Evolutionary conservation across 2,113 vertebrate genomes (phyloP).

Genomic region (Alouatta palliata): DNA sequence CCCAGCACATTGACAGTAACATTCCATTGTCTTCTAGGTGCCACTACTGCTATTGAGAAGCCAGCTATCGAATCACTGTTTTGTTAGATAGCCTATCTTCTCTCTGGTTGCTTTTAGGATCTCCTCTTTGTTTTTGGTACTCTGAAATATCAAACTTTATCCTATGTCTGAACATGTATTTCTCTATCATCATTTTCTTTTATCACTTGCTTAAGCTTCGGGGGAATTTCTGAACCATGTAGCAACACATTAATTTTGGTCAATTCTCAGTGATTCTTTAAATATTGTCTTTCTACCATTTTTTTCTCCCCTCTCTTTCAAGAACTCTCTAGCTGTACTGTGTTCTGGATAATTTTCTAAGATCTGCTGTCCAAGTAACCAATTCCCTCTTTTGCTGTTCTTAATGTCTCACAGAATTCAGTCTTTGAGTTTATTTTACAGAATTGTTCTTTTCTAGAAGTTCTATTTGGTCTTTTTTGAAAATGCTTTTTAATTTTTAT

Average conservation of each 20-base stretch:
- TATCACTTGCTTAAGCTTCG: background rate
- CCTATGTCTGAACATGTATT: background rate
- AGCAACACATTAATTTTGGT: background rate
- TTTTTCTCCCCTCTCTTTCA: constrained; percentile 3
- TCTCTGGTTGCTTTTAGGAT: background rate
- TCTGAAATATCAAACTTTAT: constrained; percentile 20
- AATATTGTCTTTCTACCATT: background rate
- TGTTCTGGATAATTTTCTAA: constrained; percentile 9
- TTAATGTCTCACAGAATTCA: background rate
- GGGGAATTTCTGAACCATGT: background rate
- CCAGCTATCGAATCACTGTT: background rate
- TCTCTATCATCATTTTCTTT: constrained; percentile 21
- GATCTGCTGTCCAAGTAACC: background rate
- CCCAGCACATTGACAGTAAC: background rate
- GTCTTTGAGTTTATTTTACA: background rate
- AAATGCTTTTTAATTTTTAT: background rate
- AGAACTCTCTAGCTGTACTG: background rate
- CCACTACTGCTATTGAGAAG: background rate
- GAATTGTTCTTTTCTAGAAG: constrained; percentile 10
- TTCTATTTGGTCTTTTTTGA: constrained; percentile 6
- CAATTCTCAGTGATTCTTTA: constrained; percentile 11
- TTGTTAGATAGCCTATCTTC: constrained; percentile 8
- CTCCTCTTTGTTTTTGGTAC: background rate
- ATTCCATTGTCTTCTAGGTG: constrained; percentile 9
- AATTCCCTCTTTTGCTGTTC: background rate